Percentiles rank a stretch among this genome's conserved stretches.
Evolutionary conservation across 1,140 invertebrate species (phyloP).

Genomic region (Drosophila parabipectinata): DNA sequence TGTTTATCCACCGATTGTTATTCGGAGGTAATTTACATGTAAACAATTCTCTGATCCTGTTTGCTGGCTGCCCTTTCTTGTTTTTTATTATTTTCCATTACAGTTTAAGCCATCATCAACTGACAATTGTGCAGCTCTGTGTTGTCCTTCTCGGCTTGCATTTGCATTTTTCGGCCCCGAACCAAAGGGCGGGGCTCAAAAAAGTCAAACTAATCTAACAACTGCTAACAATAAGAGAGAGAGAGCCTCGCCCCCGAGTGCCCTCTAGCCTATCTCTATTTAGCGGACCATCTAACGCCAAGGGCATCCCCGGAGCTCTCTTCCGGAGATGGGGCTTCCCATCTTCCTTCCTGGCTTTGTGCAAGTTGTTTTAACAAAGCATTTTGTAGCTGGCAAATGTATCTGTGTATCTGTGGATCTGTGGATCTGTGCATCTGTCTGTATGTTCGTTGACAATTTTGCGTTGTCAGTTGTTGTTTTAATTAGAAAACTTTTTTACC

Average conservation of each 20-base stretch:
- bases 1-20: constrained; percentile 16
- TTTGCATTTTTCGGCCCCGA: constrained; percentile 66
- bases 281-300: constrained; percentile 40
- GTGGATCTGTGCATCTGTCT: constrained; percentile 29
- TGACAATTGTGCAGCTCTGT: constrained; percentile 61
- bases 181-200: constrained; percentile 41
- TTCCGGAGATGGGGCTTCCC: background rate
- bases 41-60: constrained; percentile 62
- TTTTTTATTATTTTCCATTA: constrained; percentile 24
- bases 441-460: constrained; percentile 72
- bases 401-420: constrained; percentile 14
- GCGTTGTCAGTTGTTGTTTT: constrained; percentile 81
- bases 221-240: constrained; percentile 73
- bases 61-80: background rate
- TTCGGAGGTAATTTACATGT: constrained; percentile 65
- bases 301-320: constrained; percentile 18
- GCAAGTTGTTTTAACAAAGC: constrained; percentile 71
- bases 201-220: constrained; percentile 82
- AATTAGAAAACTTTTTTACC: constrained; percentile 81
- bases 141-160: constrained; percentile 40
- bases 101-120: constrained; percentile 63
- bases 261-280: constrained; percentile 1
- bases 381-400: constrained; percentile 68
- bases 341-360: constrained; percentile 39
- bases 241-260: background rate